Conservation (phyloP, 2,888 invertebrate genomes). For the Chloromyia formosa region DNA sequence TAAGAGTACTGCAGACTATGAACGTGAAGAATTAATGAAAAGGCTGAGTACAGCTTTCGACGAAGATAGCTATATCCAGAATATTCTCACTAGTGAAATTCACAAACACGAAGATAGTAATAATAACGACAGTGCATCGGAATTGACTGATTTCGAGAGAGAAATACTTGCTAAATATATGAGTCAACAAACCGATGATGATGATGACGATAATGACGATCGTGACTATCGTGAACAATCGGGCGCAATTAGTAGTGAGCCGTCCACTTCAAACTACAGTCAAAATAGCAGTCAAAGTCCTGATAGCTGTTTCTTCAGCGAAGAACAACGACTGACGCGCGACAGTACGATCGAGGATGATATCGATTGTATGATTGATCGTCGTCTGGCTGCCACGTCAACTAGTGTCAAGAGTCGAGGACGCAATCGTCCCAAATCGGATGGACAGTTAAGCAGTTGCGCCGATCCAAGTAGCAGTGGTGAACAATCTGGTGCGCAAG, state of each 20-base stretch:
- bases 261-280: background rate
- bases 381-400: conserved; percentile 59
- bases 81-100: conserved; percentile 39
- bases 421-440: conserved; percentile 26
- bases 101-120: conserved; percentile 34
- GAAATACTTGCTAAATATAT: conserved; percentile 51
- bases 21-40: conserved; percentile 17
- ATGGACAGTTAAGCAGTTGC: conserved; percentile 22
- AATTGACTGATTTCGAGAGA: conserved; percentile 51
- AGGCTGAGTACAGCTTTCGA: conserved; percentile 41
- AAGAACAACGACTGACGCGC: conserved; percentile 4
- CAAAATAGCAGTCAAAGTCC: conserved; percentile 42
- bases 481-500: conserved; percentile 25
- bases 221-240: conserved; percentile 20
- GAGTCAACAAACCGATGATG: conserved; percentile 33
- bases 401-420: background rate
- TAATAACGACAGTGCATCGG: conserved; percentile 43
- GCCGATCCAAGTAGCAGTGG: background rate
- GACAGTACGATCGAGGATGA: conserved; percentile 27
- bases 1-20: background rate
- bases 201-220: background rate
- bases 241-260: background rate
- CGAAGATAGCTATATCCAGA: conserved; percentile 47
- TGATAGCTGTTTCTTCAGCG: conserved; percentile 40
- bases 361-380: background rate